These are phyloP conservation scores for Enteromius unitaeniatus DNA, from an alignment of 2,797 vertebrate genomes.

Conservation along the genomic window DNA sequence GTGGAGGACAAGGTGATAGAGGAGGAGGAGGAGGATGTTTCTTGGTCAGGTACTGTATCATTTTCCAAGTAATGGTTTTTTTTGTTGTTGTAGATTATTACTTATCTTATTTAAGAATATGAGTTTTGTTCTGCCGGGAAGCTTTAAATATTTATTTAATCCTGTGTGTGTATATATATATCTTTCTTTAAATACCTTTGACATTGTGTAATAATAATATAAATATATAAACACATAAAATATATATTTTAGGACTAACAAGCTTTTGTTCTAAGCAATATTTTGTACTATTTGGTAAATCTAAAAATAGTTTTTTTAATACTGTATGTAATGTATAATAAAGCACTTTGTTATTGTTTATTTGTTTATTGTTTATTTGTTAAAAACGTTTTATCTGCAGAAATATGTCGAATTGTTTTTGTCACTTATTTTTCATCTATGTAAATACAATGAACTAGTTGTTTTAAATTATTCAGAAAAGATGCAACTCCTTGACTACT, in stretches of 20 bases:
- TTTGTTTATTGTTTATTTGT: background rate
- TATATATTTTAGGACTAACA: background rate
- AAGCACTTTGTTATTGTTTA: background rate
- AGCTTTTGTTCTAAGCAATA: background rate
- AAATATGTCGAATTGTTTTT: background rate
- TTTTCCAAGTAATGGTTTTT: background rate
- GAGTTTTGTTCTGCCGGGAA: background rate
- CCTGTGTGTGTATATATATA: background rate
- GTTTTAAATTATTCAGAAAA: background rate
- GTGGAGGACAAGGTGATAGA: background rate
- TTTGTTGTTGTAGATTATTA: background rate
- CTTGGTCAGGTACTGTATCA: slow-evolving; percentile 43
- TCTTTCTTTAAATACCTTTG: background rate
- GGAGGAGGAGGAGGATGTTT: slow-evolving; percentile 29
- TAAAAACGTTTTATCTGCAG: background rate
- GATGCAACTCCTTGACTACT: background rate
- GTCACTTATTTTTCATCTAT: background rate
- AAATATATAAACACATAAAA: background rate
- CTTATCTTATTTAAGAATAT: background rate
- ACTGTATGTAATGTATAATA: background rate
- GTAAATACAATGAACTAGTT: background rate
- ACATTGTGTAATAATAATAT: background rate
- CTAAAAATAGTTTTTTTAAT: background rate
- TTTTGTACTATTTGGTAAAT: background rate
- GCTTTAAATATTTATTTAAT: background rate